Conservation (phyloP, 2,888 invertebrate genomes). For the Aphidius colemani region DNA sequence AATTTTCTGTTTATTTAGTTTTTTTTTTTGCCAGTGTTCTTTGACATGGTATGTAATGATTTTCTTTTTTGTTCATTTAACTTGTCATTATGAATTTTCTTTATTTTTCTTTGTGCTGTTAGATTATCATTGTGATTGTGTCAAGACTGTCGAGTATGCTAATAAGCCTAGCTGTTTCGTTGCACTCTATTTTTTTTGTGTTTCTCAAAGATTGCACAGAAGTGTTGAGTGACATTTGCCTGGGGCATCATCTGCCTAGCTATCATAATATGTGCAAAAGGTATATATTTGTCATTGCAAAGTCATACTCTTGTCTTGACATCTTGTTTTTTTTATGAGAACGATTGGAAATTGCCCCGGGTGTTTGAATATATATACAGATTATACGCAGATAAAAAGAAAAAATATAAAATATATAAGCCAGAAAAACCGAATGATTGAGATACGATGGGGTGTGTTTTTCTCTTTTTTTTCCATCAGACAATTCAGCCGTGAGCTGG, state of each 20-base stretch:
- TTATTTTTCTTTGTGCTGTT: too few species aligned
- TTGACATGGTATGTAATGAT: too few species aligned
- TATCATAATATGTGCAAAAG: slow-evolving; percentile 8
- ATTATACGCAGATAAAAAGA: background rate
- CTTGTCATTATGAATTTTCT: too few species aligned
- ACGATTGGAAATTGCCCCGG: slow-evolving; percentile 26
- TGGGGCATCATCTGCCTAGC: background rate
- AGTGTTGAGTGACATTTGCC: too few species aligned
- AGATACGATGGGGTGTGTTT: slow-evolving; percentile 29
- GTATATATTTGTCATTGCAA: slow-evolving; percentile 24
- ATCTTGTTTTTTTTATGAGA: slow-evolving; percentile 8
- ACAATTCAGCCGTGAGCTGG: slow-evolving; percentile 36
- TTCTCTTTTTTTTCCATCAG: slow-evolving; percentile 40
- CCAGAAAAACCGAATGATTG: slow-evolving; percentile 13
- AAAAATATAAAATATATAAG: slow-evolving; percentile 29
- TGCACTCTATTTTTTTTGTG: slow-evolving; percentile 14
- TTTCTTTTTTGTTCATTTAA: too few species aligned
- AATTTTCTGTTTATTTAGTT: too few species aligned
- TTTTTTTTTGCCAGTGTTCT: too few species aligned
- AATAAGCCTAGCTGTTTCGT: background rate
- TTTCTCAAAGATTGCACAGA: background rate
- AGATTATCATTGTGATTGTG: too few species aligned
- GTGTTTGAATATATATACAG: slow-evolving; percentile 10
- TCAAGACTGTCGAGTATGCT: too few species aligned
- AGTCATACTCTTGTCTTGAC: slow-evolving; percentile 2